These are phyloP conservation scores for Cosmorhoe ocellata DNA, from an alignment of 2,888 invertebrate species.

Conservation along the genomic window DNA sequence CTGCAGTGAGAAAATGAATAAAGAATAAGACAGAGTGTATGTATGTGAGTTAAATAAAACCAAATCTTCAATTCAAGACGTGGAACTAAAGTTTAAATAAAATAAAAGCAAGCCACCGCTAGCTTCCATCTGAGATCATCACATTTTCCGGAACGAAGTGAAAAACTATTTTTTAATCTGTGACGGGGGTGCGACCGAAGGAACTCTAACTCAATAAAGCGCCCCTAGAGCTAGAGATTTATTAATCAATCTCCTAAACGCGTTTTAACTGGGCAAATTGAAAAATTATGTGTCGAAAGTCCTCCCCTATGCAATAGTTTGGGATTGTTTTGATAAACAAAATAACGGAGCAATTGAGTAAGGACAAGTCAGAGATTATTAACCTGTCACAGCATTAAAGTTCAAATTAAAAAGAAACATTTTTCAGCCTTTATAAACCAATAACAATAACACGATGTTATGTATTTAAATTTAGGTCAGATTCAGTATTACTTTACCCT, in stretches of 20 bases:
- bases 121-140: conserved; percentile 30
- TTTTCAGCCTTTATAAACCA: no score
- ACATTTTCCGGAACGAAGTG: conserved; percentile 27
- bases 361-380: background rate
- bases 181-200: conserved; percentile 31
- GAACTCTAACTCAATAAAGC: conserved; percentile 66
- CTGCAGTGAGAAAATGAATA: no score
- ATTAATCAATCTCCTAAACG: conserved; percentile 79
- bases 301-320: conserved; percentile 33
- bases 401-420: no score
- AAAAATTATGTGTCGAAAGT: conserved; percentile 71
- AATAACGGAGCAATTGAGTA: background rate
- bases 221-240: conserved; percentile 68
- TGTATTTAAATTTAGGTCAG: no score
- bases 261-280: conserved; percentile 73
- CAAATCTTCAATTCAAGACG: no score
- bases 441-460: no score
- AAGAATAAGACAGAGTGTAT: no score
- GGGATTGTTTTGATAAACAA: conserved; percentile 33
- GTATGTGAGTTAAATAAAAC: no score
- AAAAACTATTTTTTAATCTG: conserved; percentile 15
- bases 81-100: background rate
- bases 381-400: background rate
- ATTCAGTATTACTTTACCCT: no score
- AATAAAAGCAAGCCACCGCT: conserved; percentile 13